A percentile compares a stretch with the other conserved stretches of the same genome.
Conservation (phyloP, 2,113 vertebrate species). For the Ginglymostoma cirratum region DNA sequence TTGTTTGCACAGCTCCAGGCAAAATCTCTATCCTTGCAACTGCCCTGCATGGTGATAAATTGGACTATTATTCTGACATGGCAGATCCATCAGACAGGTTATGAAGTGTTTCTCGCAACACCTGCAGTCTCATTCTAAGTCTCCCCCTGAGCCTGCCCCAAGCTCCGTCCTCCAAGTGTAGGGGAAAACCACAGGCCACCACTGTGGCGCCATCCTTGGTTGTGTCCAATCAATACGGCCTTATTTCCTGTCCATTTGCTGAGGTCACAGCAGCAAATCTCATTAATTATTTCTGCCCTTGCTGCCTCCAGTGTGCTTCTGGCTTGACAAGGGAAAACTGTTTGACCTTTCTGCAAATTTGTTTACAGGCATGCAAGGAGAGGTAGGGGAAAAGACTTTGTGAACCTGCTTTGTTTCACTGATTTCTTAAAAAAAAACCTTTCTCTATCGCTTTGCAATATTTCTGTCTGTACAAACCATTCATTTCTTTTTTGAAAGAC, state of each 20-base stretch:
- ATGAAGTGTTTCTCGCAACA: conserved; percentile 50
- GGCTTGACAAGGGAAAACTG: conserved; percentile 67
- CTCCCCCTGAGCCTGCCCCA: too few relatives aligned
- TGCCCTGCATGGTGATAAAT: conserved; percentile 38
- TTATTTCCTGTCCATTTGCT: conserved; percentile 99
- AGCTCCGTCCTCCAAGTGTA: conserved; percentile 56
- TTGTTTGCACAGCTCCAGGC: not conserved
- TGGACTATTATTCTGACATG: conserved; percentile 40
- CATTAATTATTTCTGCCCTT: conserved; percentile 98
- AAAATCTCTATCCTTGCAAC: conserved; percentile 11
- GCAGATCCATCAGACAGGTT: conserved; percentile 47
- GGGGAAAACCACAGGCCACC: conserved; percentile 88
- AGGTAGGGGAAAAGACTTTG: conserved; percentile 13
- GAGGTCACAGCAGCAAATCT: conserved; percentile 79
- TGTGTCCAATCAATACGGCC: conserved; percentile 87
- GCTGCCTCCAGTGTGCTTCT: conserved; percentile 79
- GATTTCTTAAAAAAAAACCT: conserved; percentile 43
- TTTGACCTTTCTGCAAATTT: conserved; percentile 72
- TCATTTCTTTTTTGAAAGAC: not conserved
- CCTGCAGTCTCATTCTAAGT: conserved; percentile 52
- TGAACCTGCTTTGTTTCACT: not conserved
- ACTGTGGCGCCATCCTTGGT: conserved; percentile 83
- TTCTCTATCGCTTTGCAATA: not conserved
- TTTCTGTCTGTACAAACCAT: not conserved
- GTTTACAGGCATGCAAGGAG: conserved; percentile 48